These are phyloP conservation scores for Phacellophora camtschatica DNA, from an alignment of 30 jellyfish, hydroid and myxozoan species.

Conservation along the genomic window DNA sequence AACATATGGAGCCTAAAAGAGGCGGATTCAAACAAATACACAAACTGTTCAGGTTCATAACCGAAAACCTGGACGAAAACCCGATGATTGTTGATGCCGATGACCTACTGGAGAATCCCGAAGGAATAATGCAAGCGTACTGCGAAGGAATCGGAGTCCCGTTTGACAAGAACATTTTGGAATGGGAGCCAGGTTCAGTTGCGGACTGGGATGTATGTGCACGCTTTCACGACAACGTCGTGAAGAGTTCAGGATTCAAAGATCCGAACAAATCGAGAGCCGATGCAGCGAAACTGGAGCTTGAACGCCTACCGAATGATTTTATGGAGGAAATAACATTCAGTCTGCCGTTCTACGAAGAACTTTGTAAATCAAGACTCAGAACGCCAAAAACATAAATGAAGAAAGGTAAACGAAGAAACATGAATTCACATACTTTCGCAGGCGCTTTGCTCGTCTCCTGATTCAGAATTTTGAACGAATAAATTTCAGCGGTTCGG, in stretches of 20 bases:
- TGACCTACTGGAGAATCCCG: conserved; percentile 87
- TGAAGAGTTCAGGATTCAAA: conserved; percentile 86
- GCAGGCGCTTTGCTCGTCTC: too few relatives aligned
- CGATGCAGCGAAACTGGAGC: background rate
- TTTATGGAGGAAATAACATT: conserved; percentile 63
- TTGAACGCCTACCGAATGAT: conserved; percentile 33
- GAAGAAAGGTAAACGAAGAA: too few relatives aligned
- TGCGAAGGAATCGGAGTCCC: conserved; percentile 78
- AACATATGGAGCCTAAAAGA: conserved; percentile 59
- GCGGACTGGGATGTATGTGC: conserved; percentile 94
- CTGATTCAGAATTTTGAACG: too few relatives aligned
- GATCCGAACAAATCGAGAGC: conserved; percentile 37
- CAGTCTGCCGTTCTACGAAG: conserved; percentile 60
- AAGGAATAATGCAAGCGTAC: conserved; percentile 74
- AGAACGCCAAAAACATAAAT: too few relatives aligned
- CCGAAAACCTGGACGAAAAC: conserved; percentile 6
- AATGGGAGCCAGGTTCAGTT: conserved; percentile 92
- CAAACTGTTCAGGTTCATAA: conserved; percentile 53
- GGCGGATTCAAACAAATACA: conserved; percentile 67
- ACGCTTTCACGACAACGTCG: conserved; percentile 90
- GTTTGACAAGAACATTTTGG: conserved; percentile 73
- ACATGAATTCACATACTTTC: too few relatives aligned
- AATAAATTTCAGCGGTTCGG: too few relatives aligned
- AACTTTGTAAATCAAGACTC: conserved; percentile 40
- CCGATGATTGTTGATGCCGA: conserved; percentile 92